A percentile compares a stretch with the other conserved stretches of the same genome.
These are phyloP conservation scores for Dendrolimus pini DNA, from an alignment of 2,888 invertebrate species.

Conservation along the genomic window DNA sequence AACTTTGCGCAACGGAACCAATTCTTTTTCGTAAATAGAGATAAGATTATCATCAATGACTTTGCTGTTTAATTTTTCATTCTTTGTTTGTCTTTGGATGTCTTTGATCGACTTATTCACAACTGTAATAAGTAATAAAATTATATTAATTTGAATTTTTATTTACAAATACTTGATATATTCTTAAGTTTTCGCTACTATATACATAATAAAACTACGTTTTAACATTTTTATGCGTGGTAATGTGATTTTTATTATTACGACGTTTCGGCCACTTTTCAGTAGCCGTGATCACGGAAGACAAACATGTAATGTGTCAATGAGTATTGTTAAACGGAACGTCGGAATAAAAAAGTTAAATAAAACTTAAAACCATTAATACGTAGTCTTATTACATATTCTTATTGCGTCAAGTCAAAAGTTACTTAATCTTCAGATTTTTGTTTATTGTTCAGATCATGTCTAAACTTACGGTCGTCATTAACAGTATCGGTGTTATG, in stretches of 20 bases:
- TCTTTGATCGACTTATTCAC: not conserved
- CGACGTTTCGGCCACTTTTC: too few relatives aligned
- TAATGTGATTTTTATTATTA: too few relatives aligned
- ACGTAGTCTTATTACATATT: too few relatives aligned
- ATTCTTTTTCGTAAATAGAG: slow-evolving; percentile 38
- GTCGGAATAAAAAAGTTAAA: too few relatives aligned
- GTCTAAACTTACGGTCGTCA: not conserved
- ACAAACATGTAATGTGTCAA: too few relatives aligned
- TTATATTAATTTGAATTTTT: not conserved
- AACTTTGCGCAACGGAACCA: slow-evolving; percentile 44
- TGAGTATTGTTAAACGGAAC: too few relatives aligned
- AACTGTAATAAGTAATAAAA: not conserved
- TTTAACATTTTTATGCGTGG: too few relatives aligned
- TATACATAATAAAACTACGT: too few relatives aligned
- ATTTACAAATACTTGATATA: too few relatives aligned
- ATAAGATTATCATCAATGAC: slow-evolving; percentile 12
- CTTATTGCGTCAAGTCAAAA: not conserved
- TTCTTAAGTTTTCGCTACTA: too few relatives aligned
- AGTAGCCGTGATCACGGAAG: too few relatives aligned
- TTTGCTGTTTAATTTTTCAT: not conserved
- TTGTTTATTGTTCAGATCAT: not conserved
- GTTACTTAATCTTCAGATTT: not conserved
- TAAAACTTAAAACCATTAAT: too few relatives aligned
- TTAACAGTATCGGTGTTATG: not conserved
- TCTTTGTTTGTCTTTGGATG: not conserved